Evolutionary conservation across 2,888 invertebrate species (phyloP), one percentile per base, ranked within the genome.

Genomic region (Drosophila mulleri): DNA sequence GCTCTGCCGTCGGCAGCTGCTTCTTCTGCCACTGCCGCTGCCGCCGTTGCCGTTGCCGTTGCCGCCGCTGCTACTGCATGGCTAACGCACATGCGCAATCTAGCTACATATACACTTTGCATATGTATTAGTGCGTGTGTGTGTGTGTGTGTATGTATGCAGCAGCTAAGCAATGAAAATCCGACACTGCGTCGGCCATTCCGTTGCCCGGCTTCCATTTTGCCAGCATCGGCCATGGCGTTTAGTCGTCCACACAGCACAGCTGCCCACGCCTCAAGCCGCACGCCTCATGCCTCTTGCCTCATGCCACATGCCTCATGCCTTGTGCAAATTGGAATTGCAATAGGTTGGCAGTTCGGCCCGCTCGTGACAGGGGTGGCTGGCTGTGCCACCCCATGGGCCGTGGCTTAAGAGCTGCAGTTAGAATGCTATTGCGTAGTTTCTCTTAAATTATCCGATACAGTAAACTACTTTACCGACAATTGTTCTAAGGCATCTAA

Each of bases 381-480:
- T 44, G 11, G 32, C 45, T 48, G 56, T 66, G 47, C 66, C 65
- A 70, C 73, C 75, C 75, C 67, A 11, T 48, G 44, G 16, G 39
- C 18, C 1, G 50, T 18, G 37, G 42, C 54, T 69, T 74, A 84
- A 77, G 86, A 78, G 78, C 59, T 53, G 63, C 64, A 68, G 47
- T 68, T 74, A 67, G 67, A 60, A 53, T 54, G 62, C 45, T 71
- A 62, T 57, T 39, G 42, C 47, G 56, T 72, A 68, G 69, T 65
- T 82, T 81, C 89, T 89, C 89, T 89, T 89, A 77, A 73, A 64
- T 81, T 90, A 90, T 90, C 88, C 84, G 80, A 41, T 29, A 32
- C 48, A n/a, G 35, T 41, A 67, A 77, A 87, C 87, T 87, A 75
- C 80, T 72, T 81, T 88, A 83, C 72, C 87, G 87, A 87, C 85